Evolutionary conservation across 2,113 vertebrate species (phyloP).

Genomic region (Nycticebus coucang): DNA sequence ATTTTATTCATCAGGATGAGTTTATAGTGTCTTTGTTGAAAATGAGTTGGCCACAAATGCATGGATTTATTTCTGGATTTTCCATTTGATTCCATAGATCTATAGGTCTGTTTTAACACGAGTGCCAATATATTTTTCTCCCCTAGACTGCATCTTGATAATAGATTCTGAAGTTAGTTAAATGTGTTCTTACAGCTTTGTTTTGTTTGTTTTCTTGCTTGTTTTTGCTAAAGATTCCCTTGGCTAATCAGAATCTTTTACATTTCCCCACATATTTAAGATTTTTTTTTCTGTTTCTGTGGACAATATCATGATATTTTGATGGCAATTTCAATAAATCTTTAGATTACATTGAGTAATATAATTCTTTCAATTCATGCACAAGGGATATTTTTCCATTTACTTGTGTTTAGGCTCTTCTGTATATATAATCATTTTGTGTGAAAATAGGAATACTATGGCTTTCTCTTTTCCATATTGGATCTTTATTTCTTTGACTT

Average conservation of each 20-base stretch:
- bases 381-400: neutral
- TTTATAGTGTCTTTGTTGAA: neutral
- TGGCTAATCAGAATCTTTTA: too few relatives aligned
- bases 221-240: too few relatives aligned
- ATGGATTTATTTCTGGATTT: neutral
- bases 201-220: neutral
- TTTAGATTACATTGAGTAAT: neutral
- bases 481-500: neutral
- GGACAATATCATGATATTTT: neutral
- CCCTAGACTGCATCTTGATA: too few relatives aligned
- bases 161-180: neutral
- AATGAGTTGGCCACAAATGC: neutral
- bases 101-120: neutral
- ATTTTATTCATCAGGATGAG: neutral
- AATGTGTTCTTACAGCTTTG: neutral
- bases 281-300: neutral
- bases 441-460: neutral
- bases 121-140: neutral
- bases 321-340: neutral
- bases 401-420: neutral
- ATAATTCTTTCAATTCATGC: neutral
- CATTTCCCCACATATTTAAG: too few relatives aligned
- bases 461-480: neutral
- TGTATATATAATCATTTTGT: neutral
- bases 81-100: neutral